A percentile compares a stretch with the other conserved stretches of the same genome.
These are phyloP conservation scores for Leptinotarsa lineolata DNA, from an alignment of 1,140 invertebrate species.

Conservation along the genomic window DNA sequence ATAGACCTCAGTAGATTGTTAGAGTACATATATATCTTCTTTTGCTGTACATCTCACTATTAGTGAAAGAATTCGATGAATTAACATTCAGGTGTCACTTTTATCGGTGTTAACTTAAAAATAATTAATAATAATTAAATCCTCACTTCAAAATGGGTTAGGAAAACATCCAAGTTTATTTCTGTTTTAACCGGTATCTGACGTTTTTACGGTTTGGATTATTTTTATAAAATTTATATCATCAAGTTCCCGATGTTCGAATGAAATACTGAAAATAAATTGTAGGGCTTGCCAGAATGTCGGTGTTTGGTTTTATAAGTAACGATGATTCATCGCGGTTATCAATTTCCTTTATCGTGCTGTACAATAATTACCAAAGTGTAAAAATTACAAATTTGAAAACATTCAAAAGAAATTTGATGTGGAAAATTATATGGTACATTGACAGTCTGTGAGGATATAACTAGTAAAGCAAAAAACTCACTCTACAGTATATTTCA, in stretches of 20 bases:
- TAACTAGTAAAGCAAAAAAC: too few species aligned
- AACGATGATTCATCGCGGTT: background rate
- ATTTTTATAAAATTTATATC: conserved; percentile 9
- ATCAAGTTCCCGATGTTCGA: background rate
- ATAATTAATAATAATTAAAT: background rate
- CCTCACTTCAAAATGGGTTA: background rate
- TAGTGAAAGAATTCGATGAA: background rate
- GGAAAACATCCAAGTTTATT: background rate
- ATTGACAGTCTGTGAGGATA: too few species aligned
- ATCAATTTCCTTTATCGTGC: background rate
- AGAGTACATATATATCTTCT: too few species aligned
- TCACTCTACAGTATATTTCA: too few species aligned
- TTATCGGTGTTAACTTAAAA: background rate
- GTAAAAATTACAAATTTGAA: background rate
- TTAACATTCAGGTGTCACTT: background rate
- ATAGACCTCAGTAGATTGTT: too few species aligned
- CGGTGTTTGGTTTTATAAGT: background rate
- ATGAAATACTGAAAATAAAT: conserved; percentile 7
- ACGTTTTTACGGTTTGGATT: conserved; percentile 1
- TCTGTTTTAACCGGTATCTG: background rate
- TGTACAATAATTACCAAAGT: background rate
- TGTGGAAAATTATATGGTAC: too few species aligned
- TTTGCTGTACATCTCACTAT: too few species aligned
- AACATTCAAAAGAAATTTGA: too few species aligned
- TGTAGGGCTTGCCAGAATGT: background rate